Percentiles rank a stretch among this genome's conserved stretches.
Conservation (phyloP, 2,888 invertebrate species). For the Zele albiditarsus region DNA sequence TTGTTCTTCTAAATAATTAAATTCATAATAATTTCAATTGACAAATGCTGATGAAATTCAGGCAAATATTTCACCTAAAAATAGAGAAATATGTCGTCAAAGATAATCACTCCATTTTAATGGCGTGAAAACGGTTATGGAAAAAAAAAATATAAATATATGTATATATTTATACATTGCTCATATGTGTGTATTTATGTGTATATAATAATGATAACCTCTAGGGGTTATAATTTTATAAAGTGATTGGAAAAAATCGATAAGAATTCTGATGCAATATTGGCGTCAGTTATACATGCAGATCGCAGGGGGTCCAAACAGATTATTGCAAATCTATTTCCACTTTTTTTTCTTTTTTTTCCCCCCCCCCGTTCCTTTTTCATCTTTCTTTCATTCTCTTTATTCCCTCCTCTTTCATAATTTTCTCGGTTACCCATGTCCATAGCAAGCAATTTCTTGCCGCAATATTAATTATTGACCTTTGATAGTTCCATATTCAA, state of each 20-base stretch:
- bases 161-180: not conserved
- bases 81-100: not conserved
- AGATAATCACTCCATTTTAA: not conserved
- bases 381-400: not conserved
- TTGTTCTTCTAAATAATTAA: not conserved
- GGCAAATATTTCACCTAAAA: not conserved
- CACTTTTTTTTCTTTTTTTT: not conserved
- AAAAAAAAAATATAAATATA: not conserved
- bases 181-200: not conserved
- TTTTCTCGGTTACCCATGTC: not conserved
- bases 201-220: constrained; percentile 33
- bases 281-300: constrained; percentile 51
- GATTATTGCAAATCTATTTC: constrained; percentile 33
- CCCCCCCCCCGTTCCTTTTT: not conserved
- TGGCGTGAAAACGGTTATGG: not conserved
- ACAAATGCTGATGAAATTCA: not conserved
- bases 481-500: not conserved
- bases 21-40: not conserved
- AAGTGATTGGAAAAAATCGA: constrained; percentile 2
- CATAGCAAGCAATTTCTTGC: not conserved
- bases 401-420: not conserved
- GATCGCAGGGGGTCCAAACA: constrained; percentile 64
- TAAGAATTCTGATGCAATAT: constrained; percentile 60
- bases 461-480: not conserved
- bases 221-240: constrained; percentile 16